These are phyloP conservation scores for Ptilonorhynchus violaceus DNA, from an alignment of 2,113 vertebrate species.

Conservation along the genomic window DNA sequence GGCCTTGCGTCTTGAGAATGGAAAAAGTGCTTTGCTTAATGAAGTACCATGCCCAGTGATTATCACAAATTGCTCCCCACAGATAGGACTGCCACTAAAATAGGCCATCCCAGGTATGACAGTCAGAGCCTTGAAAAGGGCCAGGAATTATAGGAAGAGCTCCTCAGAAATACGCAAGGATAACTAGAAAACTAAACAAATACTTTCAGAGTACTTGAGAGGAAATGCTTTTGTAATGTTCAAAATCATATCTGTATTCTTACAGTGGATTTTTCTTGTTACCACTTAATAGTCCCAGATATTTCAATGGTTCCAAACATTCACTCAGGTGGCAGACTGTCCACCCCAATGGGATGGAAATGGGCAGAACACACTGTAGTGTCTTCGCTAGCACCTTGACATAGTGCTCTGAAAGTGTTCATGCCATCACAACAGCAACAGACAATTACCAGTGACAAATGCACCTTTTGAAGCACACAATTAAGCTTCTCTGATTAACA, in stretches of 20 bases:
- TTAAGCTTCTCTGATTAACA: neutral
- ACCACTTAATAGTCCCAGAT: neutral
- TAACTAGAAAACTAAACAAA: neutral
- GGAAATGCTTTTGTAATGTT: neutral
- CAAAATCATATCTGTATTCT: neutral
- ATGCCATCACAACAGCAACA: neutral
- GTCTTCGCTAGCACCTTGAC: neutral
- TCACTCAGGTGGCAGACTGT: neutral
- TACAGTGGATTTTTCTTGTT: neutral
- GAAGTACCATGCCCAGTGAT: neutral
- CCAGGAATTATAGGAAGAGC: neutral
- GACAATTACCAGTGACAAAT: neutral
- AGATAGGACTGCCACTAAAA: neutral
- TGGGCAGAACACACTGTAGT: neutral
- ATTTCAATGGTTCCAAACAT: neutral
- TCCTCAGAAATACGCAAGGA: neutral
- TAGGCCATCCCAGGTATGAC: neutral
- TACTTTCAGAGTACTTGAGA: neutral
- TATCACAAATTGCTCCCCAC: neutral
- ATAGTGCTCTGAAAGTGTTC: neutral
- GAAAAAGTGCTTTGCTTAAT: neutral
- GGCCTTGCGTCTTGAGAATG: neutral
- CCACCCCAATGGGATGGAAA: neutral
- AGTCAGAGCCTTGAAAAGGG: neutral
- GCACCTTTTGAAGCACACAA: neutral